phyloP scores from a whole-genome alignment of 2,113 vertebrate genomes.

The Tragulus kanchil region DNA sequence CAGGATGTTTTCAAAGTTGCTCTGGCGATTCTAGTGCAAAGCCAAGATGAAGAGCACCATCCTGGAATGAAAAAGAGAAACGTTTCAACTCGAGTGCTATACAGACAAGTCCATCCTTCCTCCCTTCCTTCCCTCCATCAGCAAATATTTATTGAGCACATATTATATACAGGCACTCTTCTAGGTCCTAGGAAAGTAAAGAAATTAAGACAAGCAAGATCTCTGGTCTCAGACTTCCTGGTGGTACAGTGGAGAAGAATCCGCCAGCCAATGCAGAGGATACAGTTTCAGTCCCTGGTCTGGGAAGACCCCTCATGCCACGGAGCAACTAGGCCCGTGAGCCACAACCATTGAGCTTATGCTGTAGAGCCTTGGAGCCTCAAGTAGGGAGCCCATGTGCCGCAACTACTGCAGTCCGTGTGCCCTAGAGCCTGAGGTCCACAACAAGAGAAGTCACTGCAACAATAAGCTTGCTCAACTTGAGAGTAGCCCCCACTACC shows the following conservation, averaged over 20 bases:
- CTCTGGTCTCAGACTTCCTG: background rate
- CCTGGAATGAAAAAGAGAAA: background rate
- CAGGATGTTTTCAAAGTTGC: background rate
- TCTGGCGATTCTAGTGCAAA: background rate
- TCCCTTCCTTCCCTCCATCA: background rate
- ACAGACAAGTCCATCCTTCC: background rate
- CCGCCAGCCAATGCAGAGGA: background rate
- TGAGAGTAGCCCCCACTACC: background rate
- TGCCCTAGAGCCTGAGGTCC: background rate
- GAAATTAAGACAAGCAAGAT: background rate
- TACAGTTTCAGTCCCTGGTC: background rate
- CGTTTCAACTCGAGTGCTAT: background rate
- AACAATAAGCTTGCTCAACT: background rate
- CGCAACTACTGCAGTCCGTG: background rate
- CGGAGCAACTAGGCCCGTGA: background rate
- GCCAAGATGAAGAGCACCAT: background rate
- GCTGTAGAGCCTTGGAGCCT: too few species aligned
- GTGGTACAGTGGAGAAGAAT: background rate
- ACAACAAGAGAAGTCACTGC: background rate
- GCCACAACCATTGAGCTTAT: background rate
- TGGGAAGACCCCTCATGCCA: background rate
- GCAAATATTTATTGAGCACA: background rate
- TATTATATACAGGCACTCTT: background rate
- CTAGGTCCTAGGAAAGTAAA: background rate
- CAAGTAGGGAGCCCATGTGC: background rate